Percentiles rank a stretch among this genome's conserved stretches.
Conservation (phyloP, 2,888 invertebrate genomes). For the Aphelenchoides bicaudatus region DNA sequence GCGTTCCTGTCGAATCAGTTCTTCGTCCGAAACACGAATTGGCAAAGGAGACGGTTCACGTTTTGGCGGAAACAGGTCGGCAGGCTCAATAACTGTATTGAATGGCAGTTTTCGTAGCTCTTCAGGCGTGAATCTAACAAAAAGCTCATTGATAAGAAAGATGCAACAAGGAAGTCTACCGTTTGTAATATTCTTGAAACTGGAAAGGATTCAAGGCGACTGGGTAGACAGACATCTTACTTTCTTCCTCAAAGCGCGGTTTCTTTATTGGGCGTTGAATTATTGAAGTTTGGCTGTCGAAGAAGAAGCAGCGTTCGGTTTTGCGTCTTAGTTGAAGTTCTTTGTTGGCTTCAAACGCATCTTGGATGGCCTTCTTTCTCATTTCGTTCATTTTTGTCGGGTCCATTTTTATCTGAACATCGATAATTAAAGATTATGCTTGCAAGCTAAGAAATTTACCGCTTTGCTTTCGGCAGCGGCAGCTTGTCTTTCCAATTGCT, state of each 20-base stretch:
- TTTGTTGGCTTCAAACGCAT: slow-evolving; percentile 71
- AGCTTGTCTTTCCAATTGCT: slow-evolving; percentile 35
- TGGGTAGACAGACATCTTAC: slow-evolving; percentile 69
- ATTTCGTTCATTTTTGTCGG: slow-evolving; percentile 66
- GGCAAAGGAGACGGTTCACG: slow-evolving; percentile 50
- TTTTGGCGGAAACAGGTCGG: slow-evolving; percentile 45
- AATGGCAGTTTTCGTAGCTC: slow-evolving; percentile 88
- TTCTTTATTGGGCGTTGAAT: slow-evolving; percentile 27
- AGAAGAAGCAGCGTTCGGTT: slow-evolving; percentile 76
- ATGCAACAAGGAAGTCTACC: slow-evolving; percentile 62
- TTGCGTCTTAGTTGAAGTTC: slow-evolving; percentile 74
- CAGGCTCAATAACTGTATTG: slow-evolving; percentile 77
- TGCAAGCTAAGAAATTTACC: slow-evolving; percentile 8
- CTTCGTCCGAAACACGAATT: slow-evolving; percentile 44
- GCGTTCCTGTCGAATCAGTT: slow-evolving; percentile 23
- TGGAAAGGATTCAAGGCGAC: slow-evolving; percentile 93
- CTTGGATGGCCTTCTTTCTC: slow-evolving; percentile 76
- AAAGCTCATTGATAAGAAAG: not conserved
- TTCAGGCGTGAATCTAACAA: slow-evolving; percentile 70
- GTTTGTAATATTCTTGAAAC: slow-evolving; percentile 79
- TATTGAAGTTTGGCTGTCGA: slow-evolving; percentile 79
- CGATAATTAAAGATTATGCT: not conserved
- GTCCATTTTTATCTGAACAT: slow-evolving; percentile 36
- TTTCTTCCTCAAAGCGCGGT: slow-evolving; percentile 19
- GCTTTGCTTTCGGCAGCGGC: not conserved